These are phyloP conservation scores for Anneissia japonica DNA, from an alignment of 35 echinoderm and acorn worm species.

Conservation along the genomic window DNA sequence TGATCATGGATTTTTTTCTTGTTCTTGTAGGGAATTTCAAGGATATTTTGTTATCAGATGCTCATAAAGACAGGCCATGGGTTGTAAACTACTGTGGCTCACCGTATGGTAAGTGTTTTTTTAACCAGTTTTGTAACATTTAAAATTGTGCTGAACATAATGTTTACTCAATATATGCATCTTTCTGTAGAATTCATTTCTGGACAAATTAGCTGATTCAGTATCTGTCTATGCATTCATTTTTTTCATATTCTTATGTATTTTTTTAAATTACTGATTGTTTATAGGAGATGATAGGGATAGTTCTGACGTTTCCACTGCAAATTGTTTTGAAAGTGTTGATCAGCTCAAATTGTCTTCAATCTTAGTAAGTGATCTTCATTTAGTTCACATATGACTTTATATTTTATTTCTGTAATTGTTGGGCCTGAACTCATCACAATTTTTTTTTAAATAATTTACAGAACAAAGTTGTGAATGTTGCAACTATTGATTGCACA, in stretches of 20 bases:
- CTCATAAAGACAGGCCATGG: conserved; percentile 61
- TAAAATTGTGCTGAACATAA: no score
- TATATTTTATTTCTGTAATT: no score
- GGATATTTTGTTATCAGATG: conserved; percentile 42
- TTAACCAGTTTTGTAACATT: no score
- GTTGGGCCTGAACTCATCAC: no score
- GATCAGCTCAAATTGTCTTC: conserved; percentile 77
- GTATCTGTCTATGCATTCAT: no score
- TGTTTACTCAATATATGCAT: no score
- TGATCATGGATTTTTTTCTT: background rate
- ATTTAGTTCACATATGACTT: no score
- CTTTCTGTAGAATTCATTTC: no score
- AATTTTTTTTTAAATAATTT: background rate
- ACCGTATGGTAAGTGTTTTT: conserved; percentile 56
- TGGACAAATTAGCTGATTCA: no score
- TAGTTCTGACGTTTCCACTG: background rate
- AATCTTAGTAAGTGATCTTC: conserved; percentile 72
- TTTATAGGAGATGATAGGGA: background rate
- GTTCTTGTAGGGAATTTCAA: conserved; percentile 91
- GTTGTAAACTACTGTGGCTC: conserved; percentile 73
- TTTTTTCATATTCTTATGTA: no score
- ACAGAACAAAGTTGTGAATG: conserved; percentile 85
- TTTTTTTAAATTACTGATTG: background rate
- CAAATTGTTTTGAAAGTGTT: conserved; percentile 69
- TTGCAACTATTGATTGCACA: conserved; percentile 70